phyloP scores from a whole-genome alignment of 2,113 vertebrate species.

The Lepus europaeus region DNA sequence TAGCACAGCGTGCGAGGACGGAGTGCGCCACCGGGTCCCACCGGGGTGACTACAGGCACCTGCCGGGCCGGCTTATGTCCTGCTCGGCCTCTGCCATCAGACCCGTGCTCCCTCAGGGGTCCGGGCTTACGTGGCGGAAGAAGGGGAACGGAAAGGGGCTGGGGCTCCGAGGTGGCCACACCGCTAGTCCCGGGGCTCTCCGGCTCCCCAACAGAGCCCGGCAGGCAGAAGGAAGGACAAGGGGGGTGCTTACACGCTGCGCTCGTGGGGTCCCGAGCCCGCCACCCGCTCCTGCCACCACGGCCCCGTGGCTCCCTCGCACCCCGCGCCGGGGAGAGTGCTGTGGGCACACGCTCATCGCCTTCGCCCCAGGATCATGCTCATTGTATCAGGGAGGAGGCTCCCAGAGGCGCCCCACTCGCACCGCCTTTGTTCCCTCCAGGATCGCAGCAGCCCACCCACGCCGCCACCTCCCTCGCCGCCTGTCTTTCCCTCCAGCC shows the following conservation, averaged over 20 bases:
- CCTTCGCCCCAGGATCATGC: slow-evolving; percentile 30
- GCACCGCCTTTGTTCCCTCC: slow-evolving; percentile 61
- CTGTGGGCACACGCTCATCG: not conserved
- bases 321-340: not conserved
- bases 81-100: not conserved
- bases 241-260: slow-evolving; percentile 3
- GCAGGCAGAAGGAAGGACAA: too few relatives aligned
- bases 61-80: too few relatives aligned
- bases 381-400: slow-evolving; percentile 76
- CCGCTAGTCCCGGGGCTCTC: too few relatives aligned
- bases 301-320: slow-evolving; percentile 80
- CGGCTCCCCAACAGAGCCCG: too few relatives aligned
- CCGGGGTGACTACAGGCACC: not conserved
- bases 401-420: slow-evolving; percentile 53
- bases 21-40: not conserved
- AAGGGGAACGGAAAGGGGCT: not conserved
- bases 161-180: not conserved
- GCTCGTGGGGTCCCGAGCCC: not conserved
- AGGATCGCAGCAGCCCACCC: slow-evolving; percentile 48
- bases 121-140: not conserved
- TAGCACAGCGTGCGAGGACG: accelerated
- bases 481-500: slow-evolving; percentile 56
- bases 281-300: slow-evolving; percentile 73
- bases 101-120: not conserved
- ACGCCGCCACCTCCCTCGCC: slow-evolving; percentile 59